phyloP scores from a whole-genome alignment of 2,888 invertebrate genomes.

The Mythimna pallens region DNA sequence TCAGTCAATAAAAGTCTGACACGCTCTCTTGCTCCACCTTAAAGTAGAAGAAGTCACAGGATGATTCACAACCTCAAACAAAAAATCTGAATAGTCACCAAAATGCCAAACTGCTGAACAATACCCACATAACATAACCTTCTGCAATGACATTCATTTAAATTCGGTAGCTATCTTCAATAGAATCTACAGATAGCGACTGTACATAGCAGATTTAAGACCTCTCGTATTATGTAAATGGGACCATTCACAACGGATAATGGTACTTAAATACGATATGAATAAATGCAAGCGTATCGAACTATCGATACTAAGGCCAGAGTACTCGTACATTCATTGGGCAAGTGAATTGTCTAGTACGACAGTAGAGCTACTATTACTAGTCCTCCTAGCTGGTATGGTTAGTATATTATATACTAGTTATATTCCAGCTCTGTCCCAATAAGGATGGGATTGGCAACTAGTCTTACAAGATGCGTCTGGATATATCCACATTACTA shows the following conservation, averaged over 20 bases:
- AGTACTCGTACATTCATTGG: constrained; percentile 46
- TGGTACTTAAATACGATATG: constrained; percentile 70
- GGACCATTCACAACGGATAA: constrained; percentile 76
- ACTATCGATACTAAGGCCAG: constrained; percentile 47
- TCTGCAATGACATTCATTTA: constrained; percentile 49
- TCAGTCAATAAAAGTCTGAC: too few relatives aligned
- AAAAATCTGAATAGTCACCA: too few relatives aligned
- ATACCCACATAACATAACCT: neutral
- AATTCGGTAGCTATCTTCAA: constrained; percentile 75
- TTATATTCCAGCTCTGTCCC: too few relatives aligned
- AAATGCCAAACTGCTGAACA: neutral
- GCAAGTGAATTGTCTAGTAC: constrained; percentile 22
- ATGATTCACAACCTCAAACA: too few relatives aligned
- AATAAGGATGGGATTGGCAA: neutral
- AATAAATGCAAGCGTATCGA: constrained; percentile 59
- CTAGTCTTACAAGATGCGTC: neutral
- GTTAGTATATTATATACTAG: too few relatives aligned
- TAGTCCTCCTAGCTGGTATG: neutral
- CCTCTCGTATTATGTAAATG: constrained; percentile 80
- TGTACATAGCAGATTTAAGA: constrained; percentile 68
- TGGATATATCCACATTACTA: neutral
- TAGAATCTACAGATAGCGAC: constrained; percentile 73
- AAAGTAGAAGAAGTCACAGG: too few relatives aligned
- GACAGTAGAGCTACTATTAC: neutral
- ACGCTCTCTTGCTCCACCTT: too few relatives aligned